Conservation (phyloP, 1,140 invertebrate genomes). For the Muscidifurax raptorellus region DNA sequence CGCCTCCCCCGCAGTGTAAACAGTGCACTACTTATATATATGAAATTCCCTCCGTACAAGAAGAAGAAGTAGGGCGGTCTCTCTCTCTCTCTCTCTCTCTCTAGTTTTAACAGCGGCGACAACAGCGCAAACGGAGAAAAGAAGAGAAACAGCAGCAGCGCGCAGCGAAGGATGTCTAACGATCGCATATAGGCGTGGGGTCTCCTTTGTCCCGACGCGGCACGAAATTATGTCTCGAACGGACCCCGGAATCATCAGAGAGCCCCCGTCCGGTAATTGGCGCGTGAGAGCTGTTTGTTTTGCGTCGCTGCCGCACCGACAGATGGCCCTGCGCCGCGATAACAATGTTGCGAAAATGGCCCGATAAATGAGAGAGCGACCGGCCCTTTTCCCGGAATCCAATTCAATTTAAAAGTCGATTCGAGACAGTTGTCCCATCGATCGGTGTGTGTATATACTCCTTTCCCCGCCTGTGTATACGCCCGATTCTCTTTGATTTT, state of each 20-base stretch:
- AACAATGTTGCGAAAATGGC: slow-evolving; percentile 46
- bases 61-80: no score
- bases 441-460: background rate
- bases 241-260: slow-evolving; percentile 59
- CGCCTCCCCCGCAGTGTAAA: no score
- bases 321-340: slow-evolving; percentile 54
- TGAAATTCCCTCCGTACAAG: no score
- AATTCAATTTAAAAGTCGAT: slow-evolving; percentile 48
- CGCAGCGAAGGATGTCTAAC: slow-evolving; percentile 56
- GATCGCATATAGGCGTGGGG: slow-evolving; percentile 65
- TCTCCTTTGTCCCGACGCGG: slow-evolving; percentile 65
- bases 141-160: background rate
- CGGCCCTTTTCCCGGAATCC: slow-evolving; percentile 34
- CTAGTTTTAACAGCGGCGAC: background rate
- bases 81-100: no score
- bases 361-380: slow-evolving; percentile 25
- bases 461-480: background rate
- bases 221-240: slow-evolving; percentile 68
- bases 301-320: slow-evolving; percentile 60
- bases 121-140: background rate
- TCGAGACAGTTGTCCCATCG: slow-evolving; percentile 44
- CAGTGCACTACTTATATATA: no score
- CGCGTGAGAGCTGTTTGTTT: slow-evolving; percentile 68
- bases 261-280: slow-evolving; percentile 63
- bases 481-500: no score